These are phyloP conservation scores for Heterotilapia buettikoferi DNA, from an alignment of 2,113 vertebrate species.

Conservation along the genomic window DNA sequence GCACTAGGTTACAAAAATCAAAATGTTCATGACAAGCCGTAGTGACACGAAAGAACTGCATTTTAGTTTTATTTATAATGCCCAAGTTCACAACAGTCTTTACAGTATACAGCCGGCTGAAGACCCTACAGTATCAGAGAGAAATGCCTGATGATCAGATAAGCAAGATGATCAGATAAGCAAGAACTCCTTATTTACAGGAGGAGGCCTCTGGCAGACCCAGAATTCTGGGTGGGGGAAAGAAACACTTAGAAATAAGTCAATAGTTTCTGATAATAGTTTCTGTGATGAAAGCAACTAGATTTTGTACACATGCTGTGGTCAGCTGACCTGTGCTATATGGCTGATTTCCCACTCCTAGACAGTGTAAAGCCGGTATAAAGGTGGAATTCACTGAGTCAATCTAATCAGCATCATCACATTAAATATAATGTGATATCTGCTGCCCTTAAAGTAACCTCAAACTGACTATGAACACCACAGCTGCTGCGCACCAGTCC, in stretches of 20 bases:
- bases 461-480: neutral
- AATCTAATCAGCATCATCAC: neutral
- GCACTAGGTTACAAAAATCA: neutral
- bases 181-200: neutral
- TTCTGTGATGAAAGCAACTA: neutral
- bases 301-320: neutral
- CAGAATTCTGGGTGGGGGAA: neutral
- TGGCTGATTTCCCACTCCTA: neutral
- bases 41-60: neutral
- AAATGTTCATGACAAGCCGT: neutral
- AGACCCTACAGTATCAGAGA: neutral
- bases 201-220: neutral
- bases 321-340: neutral
- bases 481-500: neutral
- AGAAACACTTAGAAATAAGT: neutral
- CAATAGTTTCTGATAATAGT: neutral
- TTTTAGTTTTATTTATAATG: neutral
- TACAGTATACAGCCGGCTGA: neutral
- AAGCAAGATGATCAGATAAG: neutral
- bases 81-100: neutral
- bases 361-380: neutral
- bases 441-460: neutral
- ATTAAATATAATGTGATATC: neutral
- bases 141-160: neutral
- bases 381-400: neutral